Percentiles rank a stretch among this genome's conserved stretches.
These are phyloP conservation scores for Atrichornis clamosus DNA, from an alignment of 2,113 vertebrate species.

Conservation along the genomic window DNA sequence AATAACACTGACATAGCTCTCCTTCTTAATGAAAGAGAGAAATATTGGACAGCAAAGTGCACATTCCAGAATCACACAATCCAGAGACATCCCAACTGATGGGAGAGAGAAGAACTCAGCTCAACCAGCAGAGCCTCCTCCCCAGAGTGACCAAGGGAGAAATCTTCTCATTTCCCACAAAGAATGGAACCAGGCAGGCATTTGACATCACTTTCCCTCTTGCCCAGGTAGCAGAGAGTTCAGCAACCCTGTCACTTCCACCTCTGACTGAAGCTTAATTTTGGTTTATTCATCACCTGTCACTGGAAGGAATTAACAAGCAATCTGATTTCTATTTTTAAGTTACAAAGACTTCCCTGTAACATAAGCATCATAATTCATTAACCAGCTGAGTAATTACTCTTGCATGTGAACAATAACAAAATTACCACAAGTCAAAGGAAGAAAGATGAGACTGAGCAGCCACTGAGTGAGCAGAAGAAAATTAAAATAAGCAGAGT, in stretches of 20 bases:
- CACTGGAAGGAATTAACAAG: not conserved
- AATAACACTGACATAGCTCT: not conserved
- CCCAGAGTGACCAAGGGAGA: fast-evolving
- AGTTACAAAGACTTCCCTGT: not conserved
- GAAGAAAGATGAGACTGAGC: not conserved
- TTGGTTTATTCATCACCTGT: not conserved
- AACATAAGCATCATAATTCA: not conserved
- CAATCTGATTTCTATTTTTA: not conserved
- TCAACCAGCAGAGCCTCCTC: not conserved
- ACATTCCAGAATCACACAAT: not conserved
- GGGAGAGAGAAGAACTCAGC: not conserved
- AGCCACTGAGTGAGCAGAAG: fast-evolving
- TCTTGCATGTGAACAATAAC: not conserved
- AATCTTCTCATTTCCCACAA: not conserved
- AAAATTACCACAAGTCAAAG: not conserved
- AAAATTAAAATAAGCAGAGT: fast-evolving
- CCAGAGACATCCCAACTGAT: not conserved
- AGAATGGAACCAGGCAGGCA: not conserved
- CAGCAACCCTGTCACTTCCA: not conserved
- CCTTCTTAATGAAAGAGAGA: not conserved
- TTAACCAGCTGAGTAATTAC: not conserved
- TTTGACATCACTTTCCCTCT: not conserved
- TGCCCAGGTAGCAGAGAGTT: not conserved
- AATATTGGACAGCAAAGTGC: not conserved
- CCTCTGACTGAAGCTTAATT: not conserved